phyloP scores from a whole-genome alignment of 2,888 invertebrate species.

The Philereme transversata region DNA sequence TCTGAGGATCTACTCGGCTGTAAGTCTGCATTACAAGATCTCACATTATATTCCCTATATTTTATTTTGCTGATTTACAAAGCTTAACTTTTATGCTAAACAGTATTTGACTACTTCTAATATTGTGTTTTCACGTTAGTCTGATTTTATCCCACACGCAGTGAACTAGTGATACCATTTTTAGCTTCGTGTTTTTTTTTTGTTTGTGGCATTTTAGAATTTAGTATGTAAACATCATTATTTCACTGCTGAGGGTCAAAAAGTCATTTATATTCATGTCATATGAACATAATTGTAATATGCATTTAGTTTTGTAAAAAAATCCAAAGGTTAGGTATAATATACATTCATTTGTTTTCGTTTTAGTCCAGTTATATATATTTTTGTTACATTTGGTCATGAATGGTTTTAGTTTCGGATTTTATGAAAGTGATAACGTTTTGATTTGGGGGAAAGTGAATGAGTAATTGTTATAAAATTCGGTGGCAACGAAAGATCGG shows the following conservation, averaged over 20 bases:
- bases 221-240: constrained; percentile 56
- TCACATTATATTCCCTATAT: constrained; percentile 83
- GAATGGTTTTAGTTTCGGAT: constrained; percentile 52
- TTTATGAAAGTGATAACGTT: constrained; percentile 40
- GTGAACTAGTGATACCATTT: constrained; percentile 64
- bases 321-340: constrained; percentile 84
- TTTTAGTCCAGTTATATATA: constrained; percentile 57
- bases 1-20: constrained; percentile 87
- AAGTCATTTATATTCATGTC: constrained; percentile 66
- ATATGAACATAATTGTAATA: constrained; percentile 67
- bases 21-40: constrained; percentile 84
- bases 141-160: constrained; percentile 72
- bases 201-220: constrained; percentile 64
- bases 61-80: constrained; percentile 83
- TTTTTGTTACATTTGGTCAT: constrained; percentile 60
- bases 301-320: constrained; percentile 83
- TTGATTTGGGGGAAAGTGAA: constrained; percentile 26
- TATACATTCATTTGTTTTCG: constrained; percentile 57
- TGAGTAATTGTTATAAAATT: constrained; percentile 38
- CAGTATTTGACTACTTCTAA: constrained; percentile 81
- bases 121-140: constrained; percentile 80
- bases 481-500: constrained; percentile 41
- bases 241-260: constrained; percentile 72
- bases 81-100: constrained; percentile 82
- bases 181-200: constrained; percentile 65